Evolutionary conservation across 2,113 vertebrate species (phyloP), one percentile per base, ranked within the genome.

Genomic region (Collichthys lucidus): DNA sequence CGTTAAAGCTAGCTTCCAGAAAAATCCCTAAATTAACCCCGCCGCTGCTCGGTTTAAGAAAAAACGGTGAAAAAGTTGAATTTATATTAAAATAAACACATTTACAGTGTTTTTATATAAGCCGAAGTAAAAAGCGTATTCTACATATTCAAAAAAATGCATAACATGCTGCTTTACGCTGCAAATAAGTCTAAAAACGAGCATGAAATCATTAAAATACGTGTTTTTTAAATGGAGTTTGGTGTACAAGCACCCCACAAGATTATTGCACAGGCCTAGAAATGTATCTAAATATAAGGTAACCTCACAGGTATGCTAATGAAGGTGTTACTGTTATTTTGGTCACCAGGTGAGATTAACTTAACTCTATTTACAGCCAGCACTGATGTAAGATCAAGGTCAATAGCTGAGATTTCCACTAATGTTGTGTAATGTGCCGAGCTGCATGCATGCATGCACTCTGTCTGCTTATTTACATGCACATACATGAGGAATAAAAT

Each of bases 1-100:
- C 44, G 35, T 26, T 42, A 46, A 35, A n/a, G 73, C 74, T 79
- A 47, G 75, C 82, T 85, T 89, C 85, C 55, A 87, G 81, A 86
- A 89, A 85, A 50, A 77, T 74, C 84, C 55, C 2, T 1, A 74
- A 80, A 83, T 77, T 42, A 79, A 84, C 26, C 26, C 26, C 16
- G 19, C 69, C 69, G 19, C n/a, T n/a, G 8, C 3, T 49, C 66
- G 26, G 4, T 9, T 9, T 2, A 5, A 11, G 6, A 42, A 56
- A 56, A 78, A 50, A 1, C 1, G 0, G 16, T 24, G 16, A 16
- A 5, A 59, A 53, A 55, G 42, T 49, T 5, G 5, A 22, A 42
- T 26, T 67, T 71, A 1, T 3, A 3, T 11, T 16, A 11, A 17
- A 55, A 35, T 19, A 19, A 2, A 1, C 7, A 1, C 3, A 14